Evolutionary conservation across 2,113 vertebrate species (phyloP).

Genomic region (Tachysurus vachellii): DNA sequence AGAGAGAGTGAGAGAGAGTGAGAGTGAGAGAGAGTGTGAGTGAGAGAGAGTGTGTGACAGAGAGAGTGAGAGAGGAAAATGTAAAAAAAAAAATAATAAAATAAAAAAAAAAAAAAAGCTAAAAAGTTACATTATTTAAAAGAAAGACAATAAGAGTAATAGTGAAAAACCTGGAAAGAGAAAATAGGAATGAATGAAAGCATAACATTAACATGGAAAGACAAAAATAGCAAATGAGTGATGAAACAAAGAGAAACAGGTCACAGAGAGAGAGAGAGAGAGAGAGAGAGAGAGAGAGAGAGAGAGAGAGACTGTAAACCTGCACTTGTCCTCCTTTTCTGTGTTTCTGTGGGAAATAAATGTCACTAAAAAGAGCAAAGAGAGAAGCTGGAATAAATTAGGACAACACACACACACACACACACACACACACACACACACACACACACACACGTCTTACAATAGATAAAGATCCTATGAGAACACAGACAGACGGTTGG

Average conservation of each 20-base stretch:
- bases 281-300: neutral
- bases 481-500: no score
- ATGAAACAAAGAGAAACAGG: conserved; percentile 19
- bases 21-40: no score
- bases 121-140: neutral
- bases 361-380: neutral
- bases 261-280: neutral
- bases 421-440: neutral
- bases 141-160: neutral
- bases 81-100: no score
- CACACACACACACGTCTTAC: neutral
- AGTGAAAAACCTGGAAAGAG: neutral
- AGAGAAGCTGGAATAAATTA: conserved; percentile 1
- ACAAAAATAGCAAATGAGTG: conserved; percentile 1
- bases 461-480: no score
- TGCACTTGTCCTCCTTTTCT: conserved; percentile 6
- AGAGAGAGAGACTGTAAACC: neutral
- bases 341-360: neutral
- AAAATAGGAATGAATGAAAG: neutral
- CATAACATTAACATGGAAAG: neutral
- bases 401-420: neutral
- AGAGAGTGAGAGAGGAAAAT: no score
- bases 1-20: neutral
- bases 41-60: no score
- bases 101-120: neutral